Evolutionary conservation across 2,113 vertebrate species (phyloP), one percentile per base, ranked within the genome.

Genomic region (Pygathrix nemaeus): DNA sequence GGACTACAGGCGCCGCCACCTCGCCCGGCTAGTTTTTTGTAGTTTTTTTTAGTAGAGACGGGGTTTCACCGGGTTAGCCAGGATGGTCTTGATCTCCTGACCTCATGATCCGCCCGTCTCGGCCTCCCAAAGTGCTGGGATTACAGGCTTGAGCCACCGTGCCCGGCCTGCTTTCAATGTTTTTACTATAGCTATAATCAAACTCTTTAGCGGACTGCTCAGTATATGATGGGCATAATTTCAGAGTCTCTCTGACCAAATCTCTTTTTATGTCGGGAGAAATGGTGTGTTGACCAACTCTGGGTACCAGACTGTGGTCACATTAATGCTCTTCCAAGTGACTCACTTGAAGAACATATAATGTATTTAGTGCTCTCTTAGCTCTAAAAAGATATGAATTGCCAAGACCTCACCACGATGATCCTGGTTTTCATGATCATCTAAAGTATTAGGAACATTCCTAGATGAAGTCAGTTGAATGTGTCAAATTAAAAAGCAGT

Each of bases 171-270:
- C 38, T 38, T 38, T 38, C 38, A 38, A 38, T 2, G 70, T 57
- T 96, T 48, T 78, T 93, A 85, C 88, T 66, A 57, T 61, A 90
- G 93, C 96, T 90, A 16, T 21, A 68, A 55, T 64, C 80, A 40
- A 27, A 48, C 23, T 52, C 20, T 94, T 0, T 0, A 13, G 85
- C 90, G 84, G 23, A 55, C 80, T 48, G 32, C 79, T 16, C 50
- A 43, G 20, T 61, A 86, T 43, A 43, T 35, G 2, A 0, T 12
- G 18, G 23, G 43, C 8, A 80, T 92, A 61, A 94, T 70, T 97
- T 79, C 93, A 23, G 30, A 40, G 3, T 75, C 40, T 96, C 86
- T 76, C 95, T 97, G 81, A 83, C 79, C 64, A 76, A 93, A 79
- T 17, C 21, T 57, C 96, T 38, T 78, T 73, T 59, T 11, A 0